A percentile compares a stretch with the other conserved stretches of the same genome.
Evolutionary conservation across 1,140 invertebrate species (phyloP).

Genomic region (Dreissena polymorpha): DNA sequence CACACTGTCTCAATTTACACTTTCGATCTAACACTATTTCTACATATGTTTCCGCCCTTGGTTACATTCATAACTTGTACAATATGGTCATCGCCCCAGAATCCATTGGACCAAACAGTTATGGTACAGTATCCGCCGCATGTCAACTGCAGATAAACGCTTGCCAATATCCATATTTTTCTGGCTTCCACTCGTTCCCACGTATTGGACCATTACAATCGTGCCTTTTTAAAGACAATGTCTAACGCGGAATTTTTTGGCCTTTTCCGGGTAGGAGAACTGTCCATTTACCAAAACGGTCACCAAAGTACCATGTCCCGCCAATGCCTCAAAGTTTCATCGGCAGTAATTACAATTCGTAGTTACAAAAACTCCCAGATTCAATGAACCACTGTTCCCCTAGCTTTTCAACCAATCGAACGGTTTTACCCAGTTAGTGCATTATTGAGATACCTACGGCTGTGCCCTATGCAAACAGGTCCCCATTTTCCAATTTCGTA

Average conservation of each 20-base stretch:
- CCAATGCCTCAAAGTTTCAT: background rate
- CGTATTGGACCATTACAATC: background rate
- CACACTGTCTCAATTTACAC: too few relatives aligned
- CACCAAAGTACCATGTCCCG: background rate
- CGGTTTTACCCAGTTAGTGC: slow-evolving; percentile 10
- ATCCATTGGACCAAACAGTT: slow-evolving; percentile 7
- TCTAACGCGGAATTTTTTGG: slow-evolving; percentile 25
- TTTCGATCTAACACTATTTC: too few relatives aligned
- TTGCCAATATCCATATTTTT: background rate
- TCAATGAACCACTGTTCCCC: background rate
- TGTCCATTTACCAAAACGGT: background rate
- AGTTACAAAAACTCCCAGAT: slow-evolving; percentile 24
- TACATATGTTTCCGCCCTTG: too few relatives aligned
- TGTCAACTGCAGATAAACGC: background rate
- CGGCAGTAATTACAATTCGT: background rate
- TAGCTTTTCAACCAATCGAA: background rate
- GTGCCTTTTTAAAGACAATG: background rate
- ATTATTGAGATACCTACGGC: background rate
- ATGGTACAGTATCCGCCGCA: background rate
- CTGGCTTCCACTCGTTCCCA: background rate
- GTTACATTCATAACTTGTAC: slow-evolving; percentile 14
- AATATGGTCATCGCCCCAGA: background rate
- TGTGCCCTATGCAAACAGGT: background rate
- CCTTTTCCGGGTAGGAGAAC: slow-evolving; percentile 17
- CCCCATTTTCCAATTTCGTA: background rate